These are phyloP conservation scores for Apamea anceps DNA, from an alignment of 2,888 invertebrate genomes.

Conservation along the genomic window DNA sequence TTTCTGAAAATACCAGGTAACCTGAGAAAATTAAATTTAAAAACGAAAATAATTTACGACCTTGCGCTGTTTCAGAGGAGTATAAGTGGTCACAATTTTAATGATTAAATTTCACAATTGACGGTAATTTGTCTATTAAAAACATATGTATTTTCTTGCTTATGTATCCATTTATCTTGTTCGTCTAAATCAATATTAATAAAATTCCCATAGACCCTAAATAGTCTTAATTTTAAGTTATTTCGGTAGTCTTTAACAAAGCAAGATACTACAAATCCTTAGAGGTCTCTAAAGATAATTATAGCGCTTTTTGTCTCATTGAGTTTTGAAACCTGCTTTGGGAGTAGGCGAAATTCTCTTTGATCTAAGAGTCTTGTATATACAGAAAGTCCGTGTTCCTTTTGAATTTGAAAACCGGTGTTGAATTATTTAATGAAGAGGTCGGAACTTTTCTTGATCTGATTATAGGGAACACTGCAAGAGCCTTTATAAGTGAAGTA, in stretches of 20 bases:
- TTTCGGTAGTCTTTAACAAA: too few relatives aligned
- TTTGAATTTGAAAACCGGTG: not conserved
- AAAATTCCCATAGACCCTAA: not conserved
- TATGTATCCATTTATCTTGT: too few relatives aligned
- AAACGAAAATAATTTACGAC: too few relatives aligned
- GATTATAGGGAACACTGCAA: rapidly evolving
- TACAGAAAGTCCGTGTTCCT: constrained; percentile 7
- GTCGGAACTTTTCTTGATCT: not conserved
- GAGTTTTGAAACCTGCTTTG: constrained; percentile 24
- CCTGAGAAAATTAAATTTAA: too few relatives aligned
- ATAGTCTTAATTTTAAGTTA: not conserved
- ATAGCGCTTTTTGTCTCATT: not conserved
- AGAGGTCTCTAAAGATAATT: not conserved
- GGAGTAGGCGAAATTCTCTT: constrained; percentile 25
- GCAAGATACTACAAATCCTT: not conserved
- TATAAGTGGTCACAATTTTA: too few relatives aligned
- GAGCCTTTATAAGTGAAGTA: not conserved
- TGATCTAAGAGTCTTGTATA: not conserved
- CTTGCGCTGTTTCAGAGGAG: too few relatives aligned
- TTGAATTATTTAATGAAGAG: constrained; percentile 24
- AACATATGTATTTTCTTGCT: too few relatives aligned
- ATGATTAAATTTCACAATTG: too few relatives aligned
- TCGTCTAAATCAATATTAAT: too few relatives aligned
- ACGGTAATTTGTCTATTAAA: too few relatives aligned
- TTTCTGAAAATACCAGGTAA: not conserved